Evolutionary conservation across 1,140 invertebrate genomes (phyloP).

Genomic region (Microplitis demolitor): DNA sequence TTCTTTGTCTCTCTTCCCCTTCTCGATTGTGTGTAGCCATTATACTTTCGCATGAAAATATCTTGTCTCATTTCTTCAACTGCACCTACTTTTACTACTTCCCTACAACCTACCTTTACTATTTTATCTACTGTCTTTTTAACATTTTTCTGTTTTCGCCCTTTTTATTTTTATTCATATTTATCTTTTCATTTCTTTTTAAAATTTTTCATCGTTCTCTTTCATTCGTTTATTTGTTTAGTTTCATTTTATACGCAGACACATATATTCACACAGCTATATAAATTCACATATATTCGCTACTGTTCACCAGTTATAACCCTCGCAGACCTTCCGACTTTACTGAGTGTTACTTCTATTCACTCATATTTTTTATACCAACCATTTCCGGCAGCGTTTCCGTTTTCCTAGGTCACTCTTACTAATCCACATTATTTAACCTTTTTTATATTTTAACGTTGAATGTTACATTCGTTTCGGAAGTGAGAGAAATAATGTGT

Average conservation of each 20-base stretch:
- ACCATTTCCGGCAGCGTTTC: neutral
- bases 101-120: neutral
- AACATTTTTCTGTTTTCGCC: conserved; percentile 7
- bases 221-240: neutral
- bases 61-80: conserved; percentile 3
- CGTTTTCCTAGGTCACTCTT: neutral
- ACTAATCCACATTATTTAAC: no score
- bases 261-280: no score
- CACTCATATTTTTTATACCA: neutral
- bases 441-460: no score
- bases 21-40: conserved; percentile 21
- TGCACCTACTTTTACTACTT: neutral
- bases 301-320: neutral
- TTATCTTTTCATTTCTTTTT: conserved; percentile 6
- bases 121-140: conserved; percentile 12
- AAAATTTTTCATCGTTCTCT: neutral
- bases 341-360: neutral
- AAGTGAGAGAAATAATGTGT: no score
- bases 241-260: no score
- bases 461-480: no score
- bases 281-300: neutral
- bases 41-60: conserved; percentile 25
- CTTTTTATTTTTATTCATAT: neutral
- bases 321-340: neutral
- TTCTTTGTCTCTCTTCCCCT: neutral